These are phyloP conservation scores for Numida meleagris DNA, from an alignment of 2,113 vertebrate genomes.

Conservation along the genomic window DNA sequence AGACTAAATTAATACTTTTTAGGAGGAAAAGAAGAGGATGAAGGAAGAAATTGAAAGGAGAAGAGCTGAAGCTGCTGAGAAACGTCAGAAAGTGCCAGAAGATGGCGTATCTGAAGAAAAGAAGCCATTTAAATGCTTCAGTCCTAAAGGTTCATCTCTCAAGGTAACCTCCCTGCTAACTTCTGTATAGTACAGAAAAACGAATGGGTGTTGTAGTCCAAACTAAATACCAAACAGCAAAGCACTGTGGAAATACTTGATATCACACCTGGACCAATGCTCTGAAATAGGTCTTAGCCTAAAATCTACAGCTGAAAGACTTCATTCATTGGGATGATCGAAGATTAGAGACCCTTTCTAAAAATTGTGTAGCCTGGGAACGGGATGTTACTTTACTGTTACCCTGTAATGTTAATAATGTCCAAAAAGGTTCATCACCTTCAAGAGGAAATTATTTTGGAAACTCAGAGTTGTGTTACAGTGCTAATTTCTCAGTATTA, in stretches of 20 bases:
- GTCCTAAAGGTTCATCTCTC: slow-evolving; percentile 92
- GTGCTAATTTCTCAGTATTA: background rate
- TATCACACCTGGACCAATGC: background rate
- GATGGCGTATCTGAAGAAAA: slow-evolving; percentile 84
- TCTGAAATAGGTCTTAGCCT: background rate
- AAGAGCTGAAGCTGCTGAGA: slow-evolving; percentile 96
- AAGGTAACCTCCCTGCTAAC: slow-evolving; percentile 80
- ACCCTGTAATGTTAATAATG: background rate
- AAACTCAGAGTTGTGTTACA: background rate
- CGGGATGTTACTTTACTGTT: no score
- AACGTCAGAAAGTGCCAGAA: slow-evolving; percentile 91
- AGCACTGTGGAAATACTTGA: background rate
- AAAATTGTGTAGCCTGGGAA: background rate
- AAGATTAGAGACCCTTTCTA: background rate
- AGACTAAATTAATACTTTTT: background rate
- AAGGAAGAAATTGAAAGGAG: slow-evolving; percentile 97
- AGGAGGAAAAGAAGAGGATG: slow-evolving; percentile 97
- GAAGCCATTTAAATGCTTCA: slow-evolving; percentile 93
- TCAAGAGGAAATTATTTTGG: background rate
- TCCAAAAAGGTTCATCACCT: background rate
- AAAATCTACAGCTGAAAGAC: background rate
- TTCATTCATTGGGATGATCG: background rate
- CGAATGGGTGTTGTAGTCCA: background rate
- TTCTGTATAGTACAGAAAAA: background rate
- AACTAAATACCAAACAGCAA: background rate